A percentile compares a stretch with the other conserved stretches of the same genome.
These are phyloP conservation scores for Castor canadensis DNA, from an alignment of 2,113 vertebrate genomes.

Conservation along the genomic window DNA sequence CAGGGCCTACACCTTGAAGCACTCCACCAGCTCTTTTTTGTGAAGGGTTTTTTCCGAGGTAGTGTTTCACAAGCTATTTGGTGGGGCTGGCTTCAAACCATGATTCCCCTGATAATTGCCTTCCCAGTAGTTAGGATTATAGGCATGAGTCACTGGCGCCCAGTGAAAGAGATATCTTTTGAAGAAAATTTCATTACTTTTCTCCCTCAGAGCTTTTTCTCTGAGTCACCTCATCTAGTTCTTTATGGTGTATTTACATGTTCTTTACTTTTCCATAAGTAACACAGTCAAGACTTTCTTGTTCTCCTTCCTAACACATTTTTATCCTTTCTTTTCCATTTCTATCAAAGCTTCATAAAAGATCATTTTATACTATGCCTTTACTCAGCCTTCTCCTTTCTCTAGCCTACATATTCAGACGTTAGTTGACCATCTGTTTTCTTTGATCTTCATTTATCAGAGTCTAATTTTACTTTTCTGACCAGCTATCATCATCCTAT, in stretches of 20 bases:
- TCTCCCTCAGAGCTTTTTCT: neutral
- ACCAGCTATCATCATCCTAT: neutral
- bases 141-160: no score
- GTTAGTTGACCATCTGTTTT: neutral
- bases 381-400: rapidly evolving
- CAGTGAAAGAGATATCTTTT: no score
- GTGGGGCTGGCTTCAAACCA: no score
- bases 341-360: neutral
- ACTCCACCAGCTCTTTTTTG: no score
- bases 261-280: neutral
- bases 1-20: no score
- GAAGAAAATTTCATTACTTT: neutral
- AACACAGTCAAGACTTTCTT: neutral
- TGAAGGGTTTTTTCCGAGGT: no score
- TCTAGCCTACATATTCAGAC: neutral
- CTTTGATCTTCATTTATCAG: neutral
- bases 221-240: neutral
- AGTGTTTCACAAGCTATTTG: no score
- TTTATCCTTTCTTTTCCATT: neutral
- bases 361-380: neutral
- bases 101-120: no score
- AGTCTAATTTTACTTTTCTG: neutral
- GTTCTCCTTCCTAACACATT: neutral
- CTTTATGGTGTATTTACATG: neutral
- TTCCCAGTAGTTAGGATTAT: no score